Base-by-base conservation (phyloP, 2,797 vertebrate genomes). In the Potorous gilbertii region DNA sequence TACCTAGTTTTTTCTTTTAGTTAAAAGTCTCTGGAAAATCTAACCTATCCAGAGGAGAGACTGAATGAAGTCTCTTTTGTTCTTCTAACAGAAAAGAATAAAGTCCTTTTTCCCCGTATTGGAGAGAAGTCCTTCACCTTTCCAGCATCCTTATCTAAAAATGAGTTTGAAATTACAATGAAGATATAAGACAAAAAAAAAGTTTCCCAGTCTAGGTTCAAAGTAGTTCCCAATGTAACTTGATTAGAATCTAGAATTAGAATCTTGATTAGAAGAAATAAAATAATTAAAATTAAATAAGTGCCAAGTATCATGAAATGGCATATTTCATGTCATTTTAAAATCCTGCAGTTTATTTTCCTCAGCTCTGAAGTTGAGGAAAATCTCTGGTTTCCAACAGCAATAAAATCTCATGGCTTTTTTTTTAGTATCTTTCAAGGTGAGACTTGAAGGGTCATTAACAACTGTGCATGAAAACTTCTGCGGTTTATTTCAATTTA, bases 201-300 rank as follows among this genome's bases (percentile, higher is more conserved):
- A 87, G 40, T 50, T 81, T 24, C 21, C 74, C 21, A 10, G n/a
- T 81, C 40, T 24, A 81, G 9, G 9, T 27, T 81, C 40, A 46
- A 46, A 62, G 34, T 40, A 87, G 34, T 66, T n/a, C n/a, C 90
- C 28, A 95, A 54, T 18, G 66, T 31, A 93, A 28, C 55, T 54
- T 96, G 74, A 90, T 55, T 93, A 96, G 27, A 54, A n/a, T 87
- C 74, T 87, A 87, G 52, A 52, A 3, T 95, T n/a, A 95, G 96
- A 95, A 28, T 90, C 52, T 52, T 52, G 52, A 52, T 52, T 52
- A 52, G 59, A 93, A 94, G 90, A 57, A 24, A 50, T 56, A 0
- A 96, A 90, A 93, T 90, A 93, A 94, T 90, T 40, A 92, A 91
- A 90, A 74, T 74, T 92, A 94, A 96, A 95, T 55, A 24, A 31